Conservation (phyloP, 2,797 vertebrate species). For the Heteromormyrus szaboi region DNA sequence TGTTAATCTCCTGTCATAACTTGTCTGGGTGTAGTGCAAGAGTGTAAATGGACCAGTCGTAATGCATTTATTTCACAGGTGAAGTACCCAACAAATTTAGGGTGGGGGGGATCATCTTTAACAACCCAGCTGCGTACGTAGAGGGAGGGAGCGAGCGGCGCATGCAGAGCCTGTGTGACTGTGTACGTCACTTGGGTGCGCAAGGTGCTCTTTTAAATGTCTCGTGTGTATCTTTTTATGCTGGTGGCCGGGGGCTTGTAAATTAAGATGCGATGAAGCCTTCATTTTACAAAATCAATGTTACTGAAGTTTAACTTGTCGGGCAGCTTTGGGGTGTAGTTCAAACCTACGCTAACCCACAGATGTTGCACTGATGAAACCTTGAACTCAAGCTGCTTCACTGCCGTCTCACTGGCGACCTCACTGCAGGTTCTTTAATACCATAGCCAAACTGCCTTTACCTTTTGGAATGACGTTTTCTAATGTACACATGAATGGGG, state of each 20-base stretch:
- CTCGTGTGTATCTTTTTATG: background rate
- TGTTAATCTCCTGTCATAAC: background rate
- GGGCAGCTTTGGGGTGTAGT: background rate
- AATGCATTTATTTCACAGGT: background rate
- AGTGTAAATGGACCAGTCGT: background rate
- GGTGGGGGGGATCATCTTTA: background rate
- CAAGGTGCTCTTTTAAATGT: background rate
- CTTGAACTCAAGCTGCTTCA: background rate
- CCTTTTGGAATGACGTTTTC: slow-evolving; percentile 26
- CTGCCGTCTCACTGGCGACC: background rate
- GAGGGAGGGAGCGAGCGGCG: background rate
- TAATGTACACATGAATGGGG: slow-evolving; percentile 15
- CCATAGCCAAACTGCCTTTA: slow-evolving; percentile 31
- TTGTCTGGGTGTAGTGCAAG: background rate
- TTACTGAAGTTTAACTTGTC: background rate
- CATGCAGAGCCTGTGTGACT: background rate
- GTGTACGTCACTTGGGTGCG: background rate
- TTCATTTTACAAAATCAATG: background rate
- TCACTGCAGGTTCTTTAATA: slow-evolving; percentile 20
- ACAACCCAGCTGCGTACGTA: background rate
- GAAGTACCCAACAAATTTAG: background rate
- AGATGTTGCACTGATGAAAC: slow-evolving; percentile 12
- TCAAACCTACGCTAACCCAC: background rate
- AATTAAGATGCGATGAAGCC: background rate
- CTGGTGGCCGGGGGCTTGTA: background rate